Evolutionary conservation across 2,888 invertebrate species (phyloP), one percentile per base, ranked within the genome.

Genomic region (Oscheius sp.): DNA sequence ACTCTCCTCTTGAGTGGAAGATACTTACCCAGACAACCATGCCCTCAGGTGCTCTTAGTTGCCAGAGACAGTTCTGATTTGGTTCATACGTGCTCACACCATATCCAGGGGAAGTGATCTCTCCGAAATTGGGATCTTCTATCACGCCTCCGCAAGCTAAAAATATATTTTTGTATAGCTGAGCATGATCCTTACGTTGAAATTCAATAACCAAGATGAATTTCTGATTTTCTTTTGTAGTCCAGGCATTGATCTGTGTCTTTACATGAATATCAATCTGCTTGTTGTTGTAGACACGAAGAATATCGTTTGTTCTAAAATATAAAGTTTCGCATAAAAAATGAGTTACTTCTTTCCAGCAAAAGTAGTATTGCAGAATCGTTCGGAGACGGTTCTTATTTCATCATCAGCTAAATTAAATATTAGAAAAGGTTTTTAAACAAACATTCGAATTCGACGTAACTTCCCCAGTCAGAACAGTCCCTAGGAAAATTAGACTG

Each of bases 31-130:
- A 53, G 6, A 85, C 75, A 63, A 82, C 70, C 68, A 75, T 70
- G 20, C 84, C 84, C 50, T 80, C 82, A 5, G 85, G 84, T 4
- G 85, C 85, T 39, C 69, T 64, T 8, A 85, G 70, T 52, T 75
- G 31, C 85, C 85, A 85, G 53, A 79, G 29, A 53, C 85, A 85
- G 23, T 78, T 55, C 10, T 75, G 71, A 64, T 81, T 74, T 34
- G 78, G 65, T n/a, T 75, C 55, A 71, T 85, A 85, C 31, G 67
- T 69, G 6, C 70, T 70, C n/a, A 55, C 77, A 3, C 64, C 74
- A n/a, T 48, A 81, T 45, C 76, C 75, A 27, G 78, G 76, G 33
- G 74, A 74, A 4, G 67, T 70, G 5, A 82, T 72, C 8, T 67
- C 55, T 46, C 83, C 83, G 20, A 46, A 55, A 27, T 74, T 72